phyloP scores from a whole-genome alignment of 2,797 vertebrate genomes.

The Botia almorhae region DNA sequence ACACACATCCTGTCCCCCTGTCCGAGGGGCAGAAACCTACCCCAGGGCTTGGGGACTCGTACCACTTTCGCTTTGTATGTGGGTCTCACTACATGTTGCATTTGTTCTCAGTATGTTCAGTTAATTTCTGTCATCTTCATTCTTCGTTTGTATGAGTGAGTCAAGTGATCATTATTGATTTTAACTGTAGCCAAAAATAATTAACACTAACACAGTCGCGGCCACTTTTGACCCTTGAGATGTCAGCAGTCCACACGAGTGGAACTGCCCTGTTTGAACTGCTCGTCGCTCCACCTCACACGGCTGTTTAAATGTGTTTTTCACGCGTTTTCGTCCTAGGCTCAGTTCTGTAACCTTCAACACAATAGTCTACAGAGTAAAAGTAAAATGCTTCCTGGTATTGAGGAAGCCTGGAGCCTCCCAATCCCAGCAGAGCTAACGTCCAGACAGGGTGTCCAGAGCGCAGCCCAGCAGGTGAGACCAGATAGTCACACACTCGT shows the following conservation, averaged over 20 bases:
- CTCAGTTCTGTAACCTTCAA: conserved; percentile 99
- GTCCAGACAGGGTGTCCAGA: conserved; percentile 99
- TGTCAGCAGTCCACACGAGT: neutral
- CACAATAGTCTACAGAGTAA: conserved; percentile 99
- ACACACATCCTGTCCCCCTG: no score
- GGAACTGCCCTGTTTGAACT: conserved; percentile 42
- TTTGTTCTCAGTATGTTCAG: conserved; percentile 39
- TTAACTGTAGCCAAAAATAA: neutral
- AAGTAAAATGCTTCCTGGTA: conserved; percentile 99
- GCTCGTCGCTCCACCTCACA: conserved; percentile 42
- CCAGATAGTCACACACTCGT: conserved; percentile 60
- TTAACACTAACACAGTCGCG: conserved; percentile 15
- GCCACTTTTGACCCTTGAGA: conserved; percentile 17
- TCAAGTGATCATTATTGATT: conserved; percentile 23
- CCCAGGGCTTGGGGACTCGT: neutral
- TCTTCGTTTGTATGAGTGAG: conserved; percentile 48
- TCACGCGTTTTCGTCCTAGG: conserved; percentile 96
- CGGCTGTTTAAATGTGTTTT: conserved; percentile 85
- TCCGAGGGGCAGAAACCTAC: no score
- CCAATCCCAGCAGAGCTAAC: conserved; percentile 99
- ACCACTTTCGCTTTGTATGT: neutral
- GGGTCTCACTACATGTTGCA: conserved; percentile 38
- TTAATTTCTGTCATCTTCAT: conserved; percentile 42
- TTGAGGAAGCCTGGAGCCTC: conserved; percentile 99
- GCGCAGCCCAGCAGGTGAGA: conserved; percentile 99